Conservation (phyloP, 2,797 vertebrate species). For the Meriones psammophilus region DNA sequence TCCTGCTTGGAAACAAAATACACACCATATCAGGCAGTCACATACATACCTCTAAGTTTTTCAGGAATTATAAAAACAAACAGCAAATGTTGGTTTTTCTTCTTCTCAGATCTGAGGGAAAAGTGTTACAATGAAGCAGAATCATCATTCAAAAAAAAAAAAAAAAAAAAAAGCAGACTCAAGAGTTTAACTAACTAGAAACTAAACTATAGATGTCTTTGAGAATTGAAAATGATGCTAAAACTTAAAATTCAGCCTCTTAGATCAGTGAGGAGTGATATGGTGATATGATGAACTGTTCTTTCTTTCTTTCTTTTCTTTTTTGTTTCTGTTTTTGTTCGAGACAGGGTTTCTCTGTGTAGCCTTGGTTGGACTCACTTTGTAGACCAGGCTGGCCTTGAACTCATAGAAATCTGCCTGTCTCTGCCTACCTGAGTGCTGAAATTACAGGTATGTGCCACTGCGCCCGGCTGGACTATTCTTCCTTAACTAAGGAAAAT, state of each 20-base stretch:
- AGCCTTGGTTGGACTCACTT: too few relatives aligned
- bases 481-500: not conserved
- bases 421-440: too few relatives aligned
- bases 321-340: too few relatives aligned
- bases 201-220: not conserved
- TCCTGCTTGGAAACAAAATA: slow-evolving; percentile 52
- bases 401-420: too few relatives aligned
- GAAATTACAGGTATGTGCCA: too few relatives aligned
- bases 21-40: not conserved
- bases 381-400: too few relatives aligned
- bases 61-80: slow-evolving; percentile 83
- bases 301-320: too few relatives aligned
- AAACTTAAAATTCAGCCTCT: not conserved
- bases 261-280: not conserved
- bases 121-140: slow-evolving; percentile 55
- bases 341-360: too few relatives aligned
- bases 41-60: slow-evolving; percentile 77
- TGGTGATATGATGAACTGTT: too few relatives aligned
- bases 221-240: slow-evolving; percentile 20
- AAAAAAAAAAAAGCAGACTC: not conserved
- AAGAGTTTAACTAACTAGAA: not conserved
- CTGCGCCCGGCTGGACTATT: not conserved
- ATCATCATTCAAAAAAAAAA: slow-evolving; percentile 18
- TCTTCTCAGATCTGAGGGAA: slow-evolving; percentile 73
- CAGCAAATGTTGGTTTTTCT: slow-evolving; percentile 74